phyloP scores from a whole-genome alignment of 2,888 invertebrate species.

The Anoncus sp. region DNA sequence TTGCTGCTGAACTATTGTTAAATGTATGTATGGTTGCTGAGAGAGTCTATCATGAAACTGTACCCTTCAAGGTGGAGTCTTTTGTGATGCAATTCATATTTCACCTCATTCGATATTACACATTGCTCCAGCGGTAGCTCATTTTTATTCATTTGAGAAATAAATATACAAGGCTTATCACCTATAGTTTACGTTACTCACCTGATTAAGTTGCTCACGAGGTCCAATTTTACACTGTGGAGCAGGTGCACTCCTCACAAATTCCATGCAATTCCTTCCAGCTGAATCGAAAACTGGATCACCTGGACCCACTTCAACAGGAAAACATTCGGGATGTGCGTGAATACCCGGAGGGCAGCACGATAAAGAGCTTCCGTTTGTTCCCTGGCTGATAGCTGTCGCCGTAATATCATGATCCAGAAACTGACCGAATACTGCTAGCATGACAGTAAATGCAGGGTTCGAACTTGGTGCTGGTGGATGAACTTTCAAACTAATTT shows the following conservation, averaged over 20 bases:
- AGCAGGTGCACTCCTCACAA: constrained; percentile 92
- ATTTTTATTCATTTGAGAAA: too few species aligned
- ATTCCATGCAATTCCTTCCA: constrained; percentile 92
- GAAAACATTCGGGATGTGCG: constrained; percentile 92
- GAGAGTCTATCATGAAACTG: too few species aligned
- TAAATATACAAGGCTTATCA: neutral
- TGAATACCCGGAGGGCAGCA: constrained; percentile 85
- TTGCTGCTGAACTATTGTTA: too few species aligned
- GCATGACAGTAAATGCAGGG: constrained; percentile 91
- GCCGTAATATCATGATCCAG: constrained; percentile 95
- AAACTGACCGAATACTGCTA: constrained; percentile 96
- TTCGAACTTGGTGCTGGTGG: constrained; percentile 90
- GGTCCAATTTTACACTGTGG: constrained; percentile 91
- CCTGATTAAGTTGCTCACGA: constrained; percentile 94
- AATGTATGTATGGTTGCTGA: too few species aligned
- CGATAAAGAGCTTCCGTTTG: constrained; percentile 88
- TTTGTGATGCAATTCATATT: too few species aligned
- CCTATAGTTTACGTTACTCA: constrained; percentile 73
- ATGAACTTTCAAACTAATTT: constrained; percentile 89
- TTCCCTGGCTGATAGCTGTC: constrained; percentile 90
- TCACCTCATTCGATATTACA: too few species aligned
- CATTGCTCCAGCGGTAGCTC: too few species aligned
- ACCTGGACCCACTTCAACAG: constrained; percentile 87
- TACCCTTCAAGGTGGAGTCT: too few species aligned
- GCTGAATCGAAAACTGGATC: constrained; percentile 89